Evolutionary conservation across 2,797 vertebrate species (phyloP), one percentile per base, ranked within the genome.

Genomic region (Linurgus olivaceus): DNA sequence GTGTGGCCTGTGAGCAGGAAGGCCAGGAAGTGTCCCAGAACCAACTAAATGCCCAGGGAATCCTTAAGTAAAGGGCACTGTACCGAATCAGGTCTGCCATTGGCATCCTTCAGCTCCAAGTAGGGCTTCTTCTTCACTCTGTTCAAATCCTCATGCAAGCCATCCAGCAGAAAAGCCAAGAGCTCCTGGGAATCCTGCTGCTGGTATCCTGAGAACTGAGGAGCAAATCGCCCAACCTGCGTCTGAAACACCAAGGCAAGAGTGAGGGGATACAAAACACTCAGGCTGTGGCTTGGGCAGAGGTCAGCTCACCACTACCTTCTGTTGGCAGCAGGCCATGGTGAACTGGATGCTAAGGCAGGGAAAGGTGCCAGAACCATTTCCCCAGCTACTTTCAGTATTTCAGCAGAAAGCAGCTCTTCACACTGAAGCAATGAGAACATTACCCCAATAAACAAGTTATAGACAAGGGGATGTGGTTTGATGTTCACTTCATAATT

Each of bases 141-240:
- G 96, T 99, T 99, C 94, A 99, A 98, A 97, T 99, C 99, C 97
- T 99, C 99, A 10, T 99, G 99, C 58, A 99, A 98, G 25, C 99
- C 99, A 9, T 99, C 99, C 37, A 99, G 96, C 86, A 99, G 98
- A 96, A 99, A 99, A 91, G 99, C 99, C 98, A 99, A 94, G 66
- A 99, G 98, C 97, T 99, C 99, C 97, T 99, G 99, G 21, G 99
- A 99, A 98, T 99, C 99, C 97, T 99, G 99, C 96, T 99, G 99
- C 95, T 99, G 99, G 96, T 99, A 99, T 84, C 99, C 99, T 71
- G 99, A 99, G 98, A 99, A 99, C 97, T 99, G 99, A 71, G 99
- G 99, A 35, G 99, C 99, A 95, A 99, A 99, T 57, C 99, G 98
- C 55, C 99, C 99, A 16, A 99, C 99, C 96, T 99, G 99, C 2